Evolutionary conservation across 2,113 vertebrate genomes (phyloP).

Genomic region (Spea bombifrons): DNA sequence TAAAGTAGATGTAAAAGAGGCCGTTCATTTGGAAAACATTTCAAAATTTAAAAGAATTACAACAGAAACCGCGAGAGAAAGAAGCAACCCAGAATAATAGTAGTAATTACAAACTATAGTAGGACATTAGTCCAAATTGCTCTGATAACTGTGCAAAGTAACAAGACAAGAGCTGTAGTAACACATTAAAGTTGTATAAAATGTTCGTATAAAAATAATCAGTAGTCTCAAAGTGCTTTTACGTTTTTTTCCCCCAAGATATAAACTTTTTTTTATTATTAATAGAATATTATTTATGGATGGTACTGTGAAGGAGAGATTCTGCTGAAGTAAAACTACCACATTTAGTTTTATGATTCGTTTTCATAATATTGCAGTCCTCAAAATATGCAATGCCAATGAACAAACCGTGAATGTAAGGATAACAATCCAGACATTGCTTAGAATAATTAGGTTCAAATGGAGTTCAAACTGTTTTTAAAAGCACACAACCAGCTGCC

Average conservation of each 20-base stretch:
- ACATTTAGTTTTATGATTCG: slow-evolving; percentile 27
- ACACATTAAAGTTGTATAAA: not conserved
- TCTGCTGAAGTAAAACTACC: slow-evolving; percentile 18
- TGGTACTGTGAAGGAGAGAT: not conserved
- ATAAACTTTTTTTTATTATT: not conserved
- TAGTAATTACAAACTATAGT: not conserved
- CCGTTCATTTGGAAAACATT: too few relatives aligned
- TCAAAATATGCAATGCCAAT: slow-evolving; percentile 28
- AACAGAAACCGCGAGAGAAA: too few relatives aligned
- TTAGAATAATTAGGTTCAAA: slow-evolving; percentile 48
- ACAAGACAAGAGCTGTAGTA: not conserved
- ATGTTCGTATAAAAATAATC: not conserved
- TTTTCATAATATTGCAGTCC: slow-evolving; percentile 35
- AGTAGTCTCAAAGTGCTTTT: not conserved
- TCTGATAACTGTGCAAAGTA: not conserved
- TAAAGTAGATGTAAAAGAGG: too few relatives aligned
- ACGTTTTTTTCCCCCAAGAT: not conserved
- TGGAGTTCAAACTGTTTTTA: slow-evolving; percentile 48
- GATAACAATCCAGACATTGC: slow-evolving; percentile 42
- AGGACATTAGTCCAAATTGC: slow-evolving; percentile 9
- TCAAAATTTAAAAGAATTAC: too few relatives aligned
- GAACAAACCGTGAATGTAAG: slow-evolving; percentile 43
- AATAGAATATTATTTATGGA: slow-evolving; percentile 14
- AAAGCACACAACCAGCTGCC: slow-evolving; percentile 45
- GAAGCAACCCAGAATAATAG: too few relatives aligned